These are phyloP conservation scores for Gymnocephalus cernua DNA, from an alignment of 2,113 vertebrate species.

Conservation along the genomic window DNA sequence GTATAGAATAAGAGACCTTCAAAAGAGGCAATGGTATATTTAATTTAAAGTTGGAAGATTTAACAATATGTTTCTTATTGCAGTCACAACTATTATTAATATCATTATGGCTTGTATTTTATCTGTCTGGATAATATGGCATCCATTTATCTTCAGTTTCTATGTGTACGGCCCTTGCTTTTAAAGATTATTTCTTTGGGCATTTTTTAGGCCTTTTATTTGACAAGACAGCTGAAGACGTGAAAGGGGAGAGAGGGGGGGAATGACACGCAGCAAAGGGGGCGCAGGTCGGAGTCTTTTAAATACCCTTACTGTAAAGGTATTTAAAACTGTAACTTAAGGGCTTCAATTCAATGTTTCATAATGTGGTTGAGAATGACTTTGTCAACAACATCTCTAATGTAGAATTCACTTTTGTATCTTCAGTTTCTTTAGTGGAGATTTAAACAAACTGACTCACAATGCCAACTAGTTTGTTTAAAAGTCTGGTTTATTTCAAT, in stretches of 20 bases:
- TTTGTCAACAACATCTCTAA: neutral
- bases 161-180: too few relatives aligned
- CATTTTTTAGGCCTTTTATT: too few relatives aligned
- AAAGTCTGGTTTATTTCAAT: slow-evolving; percentile 54
- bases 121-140: neutral
- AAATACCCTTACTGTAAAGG: neutral
- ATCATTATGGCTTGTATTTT: neutral
- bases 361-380: neutral
- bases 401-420: neutral
- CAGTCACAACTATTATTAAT: neutral
- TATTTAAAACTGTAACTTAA: neutral
- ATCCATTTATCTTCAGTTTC: neutral
- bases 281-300: too few relatives aligned
- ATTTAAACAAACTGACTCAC: slow-evolving; percentile 12
- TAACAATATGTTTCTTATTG: neutral
- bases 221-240: too few relatives aligned
- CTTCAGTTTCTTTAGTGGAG: neutral
- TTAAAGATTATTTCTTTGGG: too few relatives aligned
- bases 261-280: too few relatives aligned
- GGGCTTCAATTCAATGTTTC: neutral
- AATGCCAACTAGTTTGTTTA: slow-evolving; percentile 17
- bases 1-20: neutral
- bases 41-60: neutral
- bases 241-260: too few relatives aligned
- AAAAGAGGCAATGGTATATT: neutral